Base-by-base conservation (phyloP, 2,797 vertebrate species). In the Ibycter americanus region DNA sequence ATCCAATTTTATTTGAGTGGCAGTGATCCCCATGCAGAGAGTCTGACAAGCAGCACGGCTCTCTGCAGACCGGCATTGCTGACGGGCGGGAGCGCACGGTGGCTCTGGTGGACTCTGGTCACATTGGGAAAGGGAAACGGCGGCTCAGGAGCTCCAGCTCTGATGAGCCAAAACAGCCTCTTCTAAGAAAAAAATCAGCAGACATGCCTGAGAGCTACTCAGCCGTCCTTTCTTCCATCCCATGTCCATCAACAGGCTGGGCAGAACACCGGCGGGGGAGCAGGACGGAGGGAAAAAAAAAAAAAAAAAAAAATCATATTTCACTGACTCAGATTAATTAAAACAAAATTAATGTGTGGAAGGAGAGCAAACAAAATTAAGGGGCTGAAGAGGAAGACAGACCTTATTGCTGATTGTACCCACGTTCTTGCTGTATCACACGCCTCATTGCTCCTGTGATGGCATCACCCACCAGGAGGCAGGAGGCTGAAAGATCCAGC, bases 51-150 rank as follows among this genome's bases (percentile, higher is more conserved):
- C 0, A 0, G 38, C 34, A 42, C 23, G 29, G 31, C 31, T 44
- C 32, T 52, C 40, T 7, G 2, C 34, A 78, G 70, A 47, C 36
- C 19, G 3, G 17, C 52, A n/a, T 32, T 11, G 32, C 67, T 61
- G 40, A 74, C 5, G 15, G 46, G 5, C 21, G 80, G n/a, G 26
- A 77, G 74, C 19, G 13, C 26, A 29, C 6, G 8, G 49, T 67
- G 55, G 78, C 83, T 25, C 27, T 27, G 32, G 2, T 17, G 25
- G 49, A 66, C 52, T 80, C 51, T 4, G 5, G 63, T 82, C 61
- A 54, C 58, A 40, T 18, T 83, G 68, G 47, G 83, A 97, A 96
- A 83, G 71, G 80, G 68, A 95, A 95, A 90, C 92, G 83, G 79
- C 85, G 93, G 67, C 7, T 31, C 67, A 34, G 44, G 74, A 78